phyloP scores from a whole-genome alignment of 2,113 vertebrate genomes.

The Cichladusa arquata region DNA sequence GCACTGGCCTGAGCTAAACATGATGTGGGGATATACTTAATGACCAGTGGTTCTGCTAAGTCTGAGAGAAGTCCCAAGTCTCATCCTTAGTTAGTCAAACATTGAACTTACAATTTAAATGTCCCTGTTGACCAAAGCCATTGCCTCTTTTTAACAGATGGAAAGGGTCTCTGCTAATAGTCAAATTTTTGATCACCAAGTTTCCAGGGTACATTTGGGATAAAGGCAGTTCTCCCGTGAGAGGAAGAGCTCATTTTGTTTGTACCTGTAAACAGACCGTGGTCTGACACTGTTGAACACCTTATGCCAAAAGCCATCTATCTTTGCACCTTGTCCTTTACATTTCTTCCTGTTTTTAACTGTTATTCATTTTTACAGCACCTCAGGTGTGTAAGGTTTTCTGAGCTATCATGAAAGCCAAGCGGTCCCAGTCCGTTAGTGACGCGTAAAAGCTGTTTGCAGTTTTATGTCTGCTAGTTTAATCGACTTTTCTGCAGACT shows the following conservation, averaged over 20 bases:
- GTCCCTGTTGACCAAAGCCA: not conserved
- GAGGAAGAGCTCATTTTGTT: constrained; percentile 8
- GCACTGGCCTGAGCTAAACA: not conserved
- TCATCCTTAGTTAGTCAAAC: not conserved
- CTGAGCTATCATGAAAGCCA: constrained; percentile 46
- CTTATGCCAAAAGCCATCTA: constrained; percentile 26
- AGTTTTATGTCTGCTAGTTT: constrained; percentile 65
- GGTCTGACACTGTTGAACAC: constrained; percentile 1
- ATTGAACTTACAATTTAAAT: not conserved
- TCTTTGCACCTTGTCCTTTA: constrained; percentile 44
- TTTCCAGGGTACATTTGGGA: not conserved
- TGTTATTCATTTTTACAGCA: constrained; percentile 59
- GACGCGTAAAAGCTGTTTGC: constrained; percentile 48
- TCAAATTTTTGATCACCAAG: constrained; percentile 9
- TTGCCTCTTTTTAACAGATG: constrained; percentile 23
- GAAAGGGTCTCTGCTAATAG: not conserved
- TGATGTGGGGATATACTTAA: not conserved
- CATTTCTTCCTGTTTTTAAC: constrained; percentile 58
- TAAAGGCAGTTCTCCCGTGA: not conserved
- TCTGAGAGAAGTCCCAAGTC: not conserved
- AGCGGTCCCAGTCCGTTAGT: constrained; percentile 50
- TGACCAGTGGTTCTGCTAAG: not conserved
- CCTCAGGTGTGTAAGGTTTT: constrained; percentile 55
- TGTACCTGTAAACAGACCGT: constrained; percentile 20
- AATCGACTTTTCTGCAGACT: constrained; percentile 52